phyloP scores from a whole-genome alignment of 2,888 invertebrate species.

The Cryptocephalus moraei region DNA sequence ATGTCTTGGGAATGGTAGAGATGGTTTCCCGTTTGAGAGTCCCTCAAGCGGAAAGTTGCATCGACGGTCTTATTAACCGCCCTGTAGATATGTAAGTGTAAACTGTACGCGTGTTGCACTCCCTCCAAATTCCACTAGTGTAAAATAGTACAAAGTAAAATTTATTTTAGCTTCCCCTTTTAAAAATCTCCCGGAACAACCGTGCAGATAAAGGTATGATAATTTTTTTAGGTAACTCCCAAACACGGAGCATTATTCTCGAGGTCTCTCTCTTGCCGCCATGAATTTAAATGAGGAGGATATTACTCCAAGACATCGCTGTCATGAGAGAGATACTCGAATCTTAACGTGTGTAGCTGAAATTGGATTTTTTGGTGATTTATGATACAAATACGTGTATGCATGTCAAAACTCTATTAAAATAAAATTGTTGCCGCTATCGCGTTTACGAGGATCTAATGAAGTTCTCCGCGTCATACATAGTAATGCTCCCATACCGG shows the following conservation, averaged over 20 bases:
- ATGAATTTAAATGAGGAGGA: slow-evolving; percentile 21
- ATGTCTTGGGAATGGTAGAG: too few species aligned
- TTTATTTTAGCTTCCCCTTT: too few species aligned
- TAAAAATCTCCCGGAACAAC: too few species aligned
- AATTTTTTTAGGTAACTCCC: slow-evolving; percentile 8
- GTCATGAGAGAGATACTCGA: slow-evolving; percentile 16
- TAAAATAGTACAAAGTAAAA: too few species aligned
- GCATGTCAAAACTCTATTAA: slow-evolving; percentile 16
- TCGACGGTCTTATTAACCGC: too few species aligned
- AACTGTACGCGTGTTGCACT: too few species aligned
- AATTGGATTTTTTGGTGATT: slow-evolving; percentile 22
- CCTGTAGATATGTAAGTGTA: too few species aligned
- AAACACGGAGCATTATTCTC: slow-evolving; percentile 10
- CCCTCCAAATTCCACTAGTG: too few species aligned
- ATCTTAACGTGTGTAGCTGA: slow-evolving; percentile 18
- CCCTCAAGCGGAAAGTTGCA: too few species aligned
- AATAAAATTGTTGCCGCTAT: slow-evolving; percentile 14
- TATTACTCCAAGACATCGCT: slow-evolving; percentile 18
- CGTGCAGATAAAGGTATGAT: too few species aligned
- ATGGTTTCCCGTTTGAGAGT: too few species aligned
- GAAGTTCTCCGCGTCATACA: slow-evolving; percentile 2
- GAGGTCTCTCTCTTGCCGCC: slow-evolving; percentile 10
- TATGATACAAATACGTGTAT: slow-evolving; percentile 21
- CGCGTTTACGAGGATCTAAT: slow-evolving; percentile 6
- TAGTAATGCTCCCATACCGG: neutral